Evolutionary conservation across 2,888 invertebrate species (phyloP).

Genomic region (Hyalella azteca): DNA sequence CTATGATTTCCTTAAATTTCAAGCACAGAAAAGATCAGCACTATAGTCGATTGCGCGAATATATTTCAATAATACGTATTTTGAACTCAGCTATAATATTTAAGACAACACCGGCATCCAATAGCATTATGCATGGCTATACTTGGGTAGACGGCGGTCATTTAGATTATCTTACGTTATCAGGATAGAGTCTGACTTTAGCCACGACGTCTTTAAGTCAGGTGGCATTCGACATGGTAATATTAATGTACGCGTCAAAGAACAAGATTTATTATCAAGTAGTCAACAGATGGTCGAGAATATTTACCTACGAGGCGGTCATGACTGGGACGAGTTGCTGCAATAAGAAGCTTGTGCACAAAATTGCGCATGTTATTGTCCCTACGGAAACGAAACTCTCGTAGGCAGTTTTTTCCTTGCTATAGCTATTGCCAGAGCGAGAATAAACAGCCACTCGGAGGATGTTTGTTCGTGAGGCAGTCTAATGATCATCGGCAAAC

Average conservation of each 20-base stretch:
- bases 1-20: no score
- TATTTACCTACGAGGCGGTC: background rate
- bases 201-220: no score
- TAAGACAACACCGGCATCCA: no score
- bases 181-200: no score
- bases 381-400: background rate
- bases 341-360: background rate
- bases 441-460: background rate
- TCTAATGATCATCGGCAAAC: background rate
- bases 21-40: no score
- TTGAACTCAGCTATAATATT: no score
- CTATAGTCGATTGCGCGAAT: no score
- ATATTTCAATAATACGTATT: no score
- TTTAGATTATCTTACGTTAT: no score
- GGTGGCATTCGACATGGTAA: no score
- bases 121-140: no score
- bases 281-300: background rate
- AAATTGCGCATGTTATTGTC: background rate
- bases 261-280: constrained; percentile 1
- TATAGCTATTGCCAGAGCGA: constrained; percentile 5
- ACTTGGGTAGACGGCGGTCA: no score
- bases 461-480: background rate
- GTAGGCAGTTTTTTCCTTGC: background rate
- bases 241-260: constrained; percentile 23
- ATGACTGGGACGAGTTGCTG: background rate